These are phyloP conservation scores for Crax fasciolata DNA, from an alignment of 2,797 vertebrate species.

Conservation along the genomic window DNA sequence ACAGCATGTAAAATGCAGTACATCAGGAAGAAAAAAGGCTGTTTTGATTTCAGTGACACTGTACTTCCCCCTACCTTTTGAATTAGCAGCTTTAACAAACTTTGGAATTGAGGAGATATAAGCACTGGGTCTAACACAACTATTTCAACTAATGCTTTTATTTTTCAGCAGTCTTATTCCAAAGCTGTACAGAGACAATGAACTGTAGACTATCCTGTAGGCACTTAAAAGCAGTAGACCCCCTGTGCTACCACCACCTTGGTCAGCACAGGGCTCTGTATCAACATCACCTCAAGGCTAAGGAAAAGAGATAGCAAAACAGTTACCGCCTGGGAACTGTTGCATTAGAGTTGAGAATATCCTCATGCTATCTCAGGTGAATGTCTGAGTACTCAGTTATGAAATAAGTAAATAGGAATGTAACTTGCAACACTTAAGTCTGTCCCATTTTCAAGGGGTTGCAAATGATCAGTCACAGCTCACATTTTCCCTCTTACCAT, in stretches of 20 bases:
- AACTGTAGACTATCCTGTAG: neutral
- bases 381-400: neutral
- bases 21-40: slow-evolving; percentile 20
- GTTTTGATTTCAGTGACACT: slow-evolving; percentile 46
- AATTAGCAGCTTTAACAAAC: neutral
- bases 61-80: slow-evolving; percentile 1
- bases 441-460: neutral
- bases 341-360: neutral
- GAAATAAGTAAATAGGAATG: neutral
- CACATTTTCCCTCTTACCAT: neutral
- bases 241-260: neutral
- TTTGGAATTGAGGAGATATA: neutral
- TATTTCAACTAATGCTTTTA: neutral
- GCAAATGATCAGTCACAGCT: neutral
- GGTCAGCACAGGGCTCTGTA: neutral
- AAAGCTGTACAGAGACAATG: neutral
- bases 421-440: neutral
- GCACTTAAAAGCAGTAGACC: neutral
- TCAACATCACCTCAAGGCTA: neutral
- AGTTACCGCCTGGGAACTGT: neutral
- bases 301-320: neutral
- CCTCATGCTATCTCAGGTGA: slow-evolving; percentile 49
- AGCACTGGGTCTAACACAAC: neutral
- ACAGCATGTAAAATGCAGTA: neutral
- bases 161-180: slow-evolving; percentile 12